A percentile compares a stretch with the other conserved stretches of the same genome.
These are phyloP conservation scores for Drosophila tani DNA, from an alignment of 1,140 invertebrate genomes.

Conservation along the genomic window DNA sequence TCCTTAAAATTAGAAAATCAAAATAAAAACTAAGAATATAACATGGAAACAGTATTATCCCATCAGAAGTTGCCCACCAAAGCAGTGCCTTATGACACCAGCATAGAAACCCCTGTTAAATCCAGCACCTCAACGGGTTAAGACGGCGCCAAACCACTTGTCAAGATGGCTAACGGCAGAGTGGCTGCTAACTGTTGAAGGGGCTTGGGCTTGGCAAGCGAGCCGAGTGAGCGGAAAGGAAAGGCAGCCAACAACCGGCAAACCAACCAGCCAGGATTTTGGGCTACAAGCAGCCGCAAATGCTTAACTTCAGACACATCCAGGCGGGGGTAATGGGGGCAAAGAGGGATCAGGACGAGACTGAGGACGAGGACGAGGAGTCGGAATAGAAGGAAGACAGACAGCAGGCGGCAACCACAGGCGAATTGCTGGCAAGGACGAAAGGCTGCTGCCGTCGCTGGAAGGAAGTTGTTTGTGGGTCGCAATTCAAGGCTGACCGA, in stretches of 20 bases:
- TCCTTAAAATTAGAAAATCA: background rate
- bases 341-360: background rate
- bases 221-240: constrained; percentile 9
- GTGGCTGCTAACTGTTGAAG: constrained; percentile 56
- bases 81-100: constrained; percentile 3
- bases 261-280: constrained; percentile 70
- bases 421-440: constrained; percentile 76
- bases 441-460: constrained; percentile 54
- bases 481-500: constrained; percentile 67
- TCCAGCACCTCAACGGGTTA: constrained; percentile 43
- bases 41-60: background rate
- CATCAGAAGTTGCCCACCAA: background rate
- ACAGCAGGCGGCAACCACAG: constrained; percentile 67
- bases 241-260: constrained; percentile 43
- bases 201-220: background rate
- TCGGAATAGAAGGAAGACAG: constrained; percentile 56
- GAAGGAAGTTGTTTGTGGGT: constrained; percentile 81
- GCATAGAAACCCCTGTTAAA: constrained; percentile 13
- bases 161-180: constrained; percentile 78
- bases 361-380: constrained; percentile 11
- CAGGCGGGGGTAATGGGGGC: constrained; percentile 1
- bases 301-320: constrained; percentile 79
- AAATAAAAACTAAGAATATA: background rate
- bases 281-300: constrained; percentile 81
- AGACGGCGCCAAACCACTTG: constrained; percentile 76